Conservation (phyloP, 2,888 invertebrate genomes). For the Deroplatys truncata region DNA sequence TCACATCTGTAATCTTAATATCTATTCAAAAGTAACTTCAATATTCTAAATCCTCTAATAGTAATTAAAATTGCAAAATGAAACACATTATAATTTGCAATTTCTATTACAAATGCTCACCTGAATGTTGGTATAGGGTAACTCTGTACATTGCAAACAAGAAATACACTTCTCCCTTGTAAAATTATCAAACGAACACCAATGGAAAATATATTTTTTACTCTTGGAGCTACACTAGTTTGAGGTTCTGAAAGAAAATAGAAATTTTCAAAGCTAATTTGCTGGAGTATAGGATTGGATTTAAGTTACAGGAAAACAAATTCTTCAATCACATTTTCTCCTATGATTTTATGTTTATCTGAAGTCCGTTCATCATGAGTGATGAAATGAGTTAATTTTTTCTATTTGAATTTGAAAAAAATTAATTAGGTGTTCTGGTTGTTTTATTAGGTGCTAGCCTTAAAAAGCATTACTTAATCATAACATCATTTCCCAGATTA, state of each 20-base stretch:
- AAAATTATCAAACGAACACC: slow-evolving; percentile 20
- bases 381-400: no score
- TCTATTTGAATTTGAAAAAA: no score
- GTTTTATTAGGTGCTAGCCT: no score
- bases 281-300: neutral
- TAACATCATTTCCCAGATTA: no score
- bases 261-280: neutral
- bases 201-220: slow-evolving; percentile 21
- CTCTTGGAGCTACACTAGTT: slow-evolving; percentile 35
- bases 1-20: no score
- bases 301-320: no score
- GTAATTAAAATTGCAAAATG: neutral
- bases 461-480: no score
- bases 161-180: slow-evolving; percentile 38
- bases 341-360: no score
- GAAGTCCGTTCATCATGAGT: no score
- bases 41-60: neutral
- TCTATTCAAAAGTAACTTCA: no score
- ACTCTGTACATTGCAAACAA: slow-evolving; percentile 42
- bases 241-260: slow-evolving; percentile 32
- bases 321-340: no score
- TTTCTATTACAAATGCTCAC: slow-evolving; percentile 35
- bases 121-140: slow-evolving; percentile 41
- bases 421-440: no score
- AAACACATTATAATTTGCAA: neutral